Conservation (phyloP, 2,888 invertebrate genomes). For the Lepidochitona cinerea region DNA sequence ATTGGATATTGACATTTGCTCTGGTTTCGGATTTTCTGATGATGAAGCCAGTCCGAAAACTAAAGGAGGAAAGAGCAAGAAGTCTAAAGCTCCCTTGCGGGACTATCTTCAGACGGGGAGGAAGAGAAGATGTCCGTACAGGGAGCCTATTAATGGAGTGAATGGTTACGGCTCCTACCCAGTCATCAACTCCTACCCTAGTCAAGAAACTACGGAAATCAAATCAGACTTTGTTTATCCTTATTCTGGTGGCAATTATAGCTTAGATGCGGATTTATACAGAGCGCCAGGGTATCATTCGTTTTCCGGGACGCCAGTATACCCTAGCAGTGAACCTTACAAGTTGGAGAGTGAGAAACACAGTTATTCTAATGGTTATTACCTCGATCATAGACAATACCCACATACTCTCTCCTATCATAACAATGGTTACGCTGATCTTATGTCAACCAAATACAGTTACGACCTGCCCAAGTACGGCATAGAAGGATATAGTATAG, state of each 20-base stretch:
- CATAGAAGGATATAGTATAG: constrained; percentile 62
- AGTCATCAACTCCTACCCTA: constrained; percentile 48
- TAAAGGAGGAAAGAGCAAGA: constrained; percentile 81
- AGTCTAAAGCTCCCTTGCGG: constrained; percentile 93
- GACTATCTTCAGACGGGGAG: constrained; percentile 95
- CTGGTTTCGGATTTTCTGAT: constrained; percentile 62
- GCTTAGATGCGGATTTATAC: constrained; percentile 60
- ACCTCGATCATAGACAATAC: constrained; percentile 65
- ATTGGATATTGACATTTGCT: constrained; percentile 72
- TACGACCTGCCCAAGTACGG: constrained; percentile 63
- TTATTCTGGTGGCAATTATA: constrained; percentile 56
- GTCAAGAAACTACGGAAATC: constrained; percentile 49
- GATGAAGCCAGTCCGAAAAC: constrained; percentile 59
- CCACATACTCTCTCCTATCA: constrained; percentile 63
- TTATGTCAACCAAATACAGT: constrained; percentile 63
- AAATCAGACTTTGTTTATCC: constrained; percentile 65
- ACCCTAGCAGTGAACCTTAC: constrained; percentile 52
- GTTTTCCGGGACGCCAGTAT: constrained; percentile 44
- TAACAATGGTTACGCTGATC: constrained; percentile 64
- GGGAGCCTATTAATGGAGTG: constrained; percentile 53
- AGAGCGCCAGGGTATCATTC: constrained; percentile 55
- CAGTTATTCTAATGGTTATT: constrained; percentile 62
- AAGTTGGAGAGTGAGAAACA: constrained; percentile 60
- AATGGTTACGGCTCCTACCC: constrained; percentile 56
- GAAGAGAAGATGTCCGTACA: constrained; percentile 46